Conservation (phyloP, 2,797 vertebrate genomes). For the Scleropages formosus region DNA sequence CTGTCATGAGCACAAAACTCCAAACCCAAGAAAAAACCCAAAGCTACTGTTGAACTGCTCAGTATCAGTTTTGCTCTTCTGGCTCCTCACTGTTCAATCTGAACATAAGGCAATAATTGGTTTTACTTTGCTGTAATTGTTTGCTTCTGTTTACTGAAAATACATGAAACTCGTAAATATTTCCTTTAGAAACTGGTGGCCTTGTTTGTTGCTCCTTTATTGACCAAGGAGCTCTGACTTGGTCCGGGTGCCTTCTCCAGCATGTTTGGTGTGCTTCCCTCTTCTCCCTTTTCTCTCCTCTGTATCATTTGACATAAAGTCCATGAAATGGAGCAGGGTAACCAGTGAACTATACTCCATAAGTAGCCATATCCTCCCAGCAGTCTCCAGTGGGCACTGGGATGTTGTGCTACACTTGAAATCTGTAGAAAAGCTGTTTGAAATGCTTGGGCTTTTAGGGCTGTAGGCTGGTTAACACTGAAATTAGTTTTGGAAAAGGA, state of each 20-base stretch:
- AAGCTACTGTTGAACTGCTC: neutral
- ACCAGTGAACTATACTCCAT: neutral
- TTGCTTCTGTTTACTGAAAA: neutral
- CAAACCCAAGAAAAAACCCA: neutral
- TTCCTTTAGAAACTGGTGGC: constrained; percentile 28
- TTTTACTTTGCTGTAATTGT: neutral
- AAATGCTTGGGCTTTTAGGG: neutral
- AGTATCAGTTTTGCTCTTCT: neutral
- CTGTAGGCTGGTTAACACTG: no score
- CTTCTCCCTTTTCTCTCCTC: neutral
- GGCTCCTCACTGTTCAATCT: neutral
- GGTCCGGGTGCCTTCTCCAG: constrained; percentile 32
- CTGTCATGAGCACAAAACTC: neutral
- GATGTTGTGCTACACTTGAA: neutral
- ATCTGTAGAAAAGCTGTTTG: constrained; percentile 1
- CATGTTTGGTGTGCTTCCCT: neutral
- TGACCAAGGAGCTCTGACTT: constrained; percentile 11
- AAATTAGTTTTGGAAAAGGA: no score
- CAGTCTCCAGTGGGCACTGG: neutral
- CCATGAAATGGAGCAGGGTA: neutral
- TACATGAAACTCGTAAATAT: neutral
- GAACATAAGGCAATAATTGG: constrained; percentile 24
- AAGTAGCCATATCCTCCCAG: constrained; percentile 13
- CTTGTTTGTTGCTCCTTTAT: constrained; percentile 19
- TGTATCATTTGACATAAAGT: neutral